Conservation (phyloP, 35 echinoderm and acorn worm species). For the Ophioderma brevispina region DNA sequence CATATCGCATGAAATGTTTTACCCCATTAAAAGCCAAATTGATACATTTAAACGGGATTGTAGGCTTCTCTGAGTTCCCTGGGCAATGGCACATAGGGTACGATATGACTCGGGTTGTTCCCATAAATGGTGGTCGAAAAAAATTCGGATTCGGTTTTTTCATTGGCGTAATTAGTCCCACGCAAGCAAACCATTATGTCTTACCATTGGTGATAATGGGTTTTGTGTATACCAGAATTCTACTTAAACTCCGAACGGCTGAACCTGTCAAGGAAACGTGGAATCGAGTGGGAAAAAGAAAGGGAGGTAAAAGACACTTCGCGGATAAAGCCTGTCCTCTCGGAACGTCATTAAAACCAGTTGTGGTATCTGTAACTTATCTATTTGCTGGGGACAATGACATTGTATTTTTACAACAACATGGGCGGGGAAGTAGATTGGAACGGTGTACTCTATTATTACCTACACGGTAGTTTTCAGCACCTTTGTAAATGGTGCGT, state of each 20-base stretch:
- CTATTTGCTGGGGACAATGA: constrained; percentile 80
- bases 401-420: constrained; percentile 76
- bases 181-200: constrained; percentile 79
- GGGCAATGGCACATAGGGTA: constrained; percentile 63
- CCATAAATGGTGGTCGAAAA: background rate
- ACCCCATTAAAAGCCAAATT: constrained; percentile 48
- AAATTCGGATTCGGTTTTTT: constrained; percentile 1
- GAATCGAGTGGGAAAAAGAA: background rate
- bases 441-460: constrained; percentile 43
- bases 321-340: constrained; percentile 39
- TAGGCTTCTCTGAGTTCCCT: constrained; percentile 67
- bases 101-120: background rate
- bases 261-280: too few relatives aligned
- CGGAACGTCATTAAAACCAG: constrained; percentile 75
- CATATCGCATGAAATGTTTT: constrained; percentile 70
- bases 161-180: constrained; percentile 56
- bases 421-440: constrained; percentile 64
- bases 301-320: background rate
- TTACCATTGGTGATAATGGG: constrained; percentile 79
- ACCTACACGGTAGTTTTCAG: constrained; percentile 58
- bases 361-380: constrained; percentile 72
- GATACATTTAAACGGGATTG: constrained; percentile 58
- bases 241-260: constrained; percentile 47
- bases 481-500: constrained; percentile 65
- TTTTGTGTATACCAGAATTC: constrained; percentile 82